A percentile compares a stretch with the other conserved stretches of the same genome.
Evolutionary conservation across 2,113 vertebrate species (phyloP).

Genomic region (Oceanodroma tethys): DNA sequence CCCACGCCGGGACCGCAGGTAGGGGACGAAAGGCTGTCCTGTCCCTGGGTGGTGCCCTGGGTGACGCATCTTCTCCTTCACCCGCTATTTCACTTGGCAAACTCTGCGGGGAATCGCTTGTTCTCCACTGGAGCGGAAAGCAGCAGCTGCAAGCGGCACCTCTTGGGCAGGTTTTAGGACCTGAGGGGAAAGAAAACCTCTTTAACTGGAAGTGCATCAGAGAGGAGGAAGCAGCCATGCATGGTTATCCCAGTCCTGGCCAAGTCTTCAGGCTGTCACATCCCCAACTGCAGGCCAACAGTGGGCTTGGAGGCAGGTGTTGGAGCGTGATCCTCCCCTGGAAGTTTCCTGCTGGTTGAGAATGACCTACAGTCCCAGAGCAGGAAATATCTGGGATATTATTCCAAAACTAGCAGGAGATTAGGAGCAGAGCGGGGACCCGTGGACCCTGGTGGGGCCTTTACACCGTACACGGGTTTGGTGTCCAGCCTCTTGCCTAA

Average conservation of each 20-base stretch:
- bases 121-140: background rate
- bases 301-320: background rate
- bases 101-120: background rate
- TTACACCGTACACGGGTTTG: background rate
- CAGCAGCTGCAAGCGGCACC: background rate
- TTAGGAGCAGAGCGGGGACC: background rate
- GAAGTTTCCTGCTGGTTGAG: background rate
- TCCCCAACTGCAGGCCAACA: accelerated
- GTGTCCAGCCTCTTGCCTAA: no score
- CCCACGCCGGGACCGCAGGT: background rate
- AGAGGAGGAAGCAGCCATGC: background rate
- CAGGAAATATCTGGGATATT: background rate
- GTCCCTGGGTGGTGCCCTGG: background rate
- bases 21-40: background rate
- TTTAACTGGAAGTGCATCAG: background rate
- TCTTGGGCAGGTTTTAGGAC: background rate
- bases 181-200: background rate
- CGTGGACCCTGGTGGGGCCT: background rate
- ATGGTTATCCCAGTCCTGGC: background rate
- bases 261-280: background rate
- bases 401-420: background rate
- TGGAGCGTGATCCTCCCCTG: background rate
- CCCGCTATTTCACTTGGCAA: background rate
- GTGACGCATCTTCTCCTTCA: background rate
- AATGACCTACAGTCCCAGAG: background rate